Evolutionary conservation across 53 echinoderm and acorn worm species (phyloP), one percentile per base, ranked within the genome.

Genomic region (Holothuria leucospilota): DNA sequence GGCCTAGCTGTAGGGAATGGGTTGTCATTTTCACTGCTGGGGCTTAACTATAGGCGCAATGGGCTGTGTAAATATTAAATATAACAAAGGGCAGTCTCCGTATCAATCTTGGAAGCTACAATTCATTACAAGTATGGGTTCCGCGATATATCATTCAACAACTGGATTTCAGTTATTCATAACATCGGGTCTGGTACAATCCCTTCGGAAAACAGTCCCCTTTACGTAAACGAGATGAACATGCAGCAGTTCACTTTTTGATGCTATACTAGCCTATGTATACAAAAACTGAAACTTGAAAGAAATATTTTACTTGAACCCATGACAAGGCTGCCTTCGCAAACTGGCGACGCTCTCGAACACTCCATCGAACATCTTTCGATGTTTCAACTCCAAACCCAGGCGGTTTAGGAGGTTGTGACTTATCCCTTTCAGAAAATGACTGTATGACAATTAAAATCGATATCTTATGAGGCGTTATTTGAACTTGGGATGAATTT

Each of bases 291-390:
- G 5, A 24, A n/a, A 5, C 6, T 7, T 24, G 64, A 7, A 24
- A 67, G 6, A 34, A 11, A 28, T 21, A 67, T 14, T 34, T 81
- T 62, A 81, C 81, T 59, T 81, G 81, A 20, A 81, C 60, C 81
- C 81, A 81, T 39, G 81, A 81, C 20, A 81, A 58, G 4, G 62
- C 62, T 81, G 81, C 60, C 59, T 81, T 81, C 2, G 81, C 60
- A 30, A 81, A 81, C 26, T 62, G 62, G 7, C 81, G 81, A 58
- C 81, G 81, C 29, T 81, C 81, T 5, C 38, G 59, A 30, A 81
- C 60, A 34, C 62, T 81, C 81, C 81, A 81, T 5, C 81, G 15
- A 39, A 61, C 61, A 58, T 81, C 61, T 59, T 58, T 30, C 29
- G 60, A 18, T 20, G 27, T 60, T 10, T 27, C 25, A 61, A 16